Evolutionary conservation across 2,113 vertebrate genomes (phyloP), one percentile per base, ranked within the genome.

Genomic region (Ammodytes dubius): DNA sequence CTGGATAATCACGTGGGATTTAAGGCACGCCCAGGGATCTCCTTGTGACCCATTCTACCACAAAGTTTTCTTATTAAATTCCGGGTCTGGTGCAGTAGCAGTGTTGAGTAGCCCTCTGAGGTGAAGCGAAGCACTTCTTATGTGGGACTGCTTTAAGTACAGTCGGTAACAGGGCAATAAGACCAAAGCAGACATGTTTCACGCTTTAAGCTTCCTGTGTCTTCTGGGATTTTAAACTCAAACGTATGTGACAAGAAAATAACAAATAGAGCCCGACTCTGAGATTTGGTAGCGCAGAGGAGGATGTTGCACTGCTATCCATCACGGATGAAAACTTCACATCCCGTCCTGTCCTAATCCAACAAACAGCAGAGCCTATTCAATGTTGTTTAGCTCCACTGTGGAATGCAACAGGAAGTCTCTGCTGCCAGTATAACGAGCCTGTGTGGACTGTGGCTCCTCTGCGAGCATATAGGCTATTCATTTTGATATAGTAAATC

Each of bases 1-100:
- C 39, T 65, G 47, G 59, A 42, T 50, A 82, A 68, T 59, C 71
- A 64, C 35, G 6, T 35, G 70, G 82, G 83, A 87, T 84, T 37
- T 37, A 6, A 70, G 46, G 72, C 56, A 78, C 80, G 70, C 50
- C 60, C 68, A 43, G 53, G 47, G 35, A 68, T 53, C 57, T 88
- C 78, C 67, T 54, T 83, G 64, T 71, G 70, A 77, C 49, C 58
- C 12, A 13, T 60, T 50, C 35, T 58, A 43, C 57, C 11, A 19
- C 13, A 77, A 63, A 47, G 71, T 58, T 74, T 27, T 68, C 37
- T 45, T 53, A 27, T 27, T 27, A 47, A 70, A n/a, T 15, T 61
- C 56, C 70, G 43, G 43, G 53, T 64, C 39, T 64, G 70, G 6
- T 79, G 45, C 53, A 69, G 58, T 9, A 53, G 19, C 45, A 57